Evolutionary conservation across 2,797 vertebrate species (phyloP), one percentile per base, ranked within the genome.

Genomic region (Hylomyscus alleni): DNA sequence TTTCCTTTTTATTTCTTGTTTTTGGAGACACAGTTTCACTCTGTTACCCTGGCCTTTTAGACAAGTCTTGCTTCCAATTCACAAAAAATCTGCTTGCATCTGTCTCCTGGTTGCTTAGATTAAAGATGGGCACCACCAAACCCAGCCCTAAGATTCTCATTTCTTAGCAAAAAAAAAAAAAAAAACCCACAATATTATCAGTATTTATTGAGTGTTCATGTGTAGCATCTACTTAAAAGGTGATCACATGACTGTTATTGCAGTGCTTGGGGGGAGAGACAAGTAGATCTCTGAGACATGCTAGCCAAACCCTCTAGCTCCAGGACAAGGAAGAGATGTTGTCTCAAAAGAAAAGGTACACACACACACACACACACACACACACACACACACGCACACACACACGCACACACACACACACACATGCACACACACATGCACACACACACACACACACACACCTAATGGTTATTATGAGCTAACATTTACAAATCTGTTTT

Each of bases 111-210:
- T 60, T 82, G 24, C 3, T 82, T 58, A 29, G n/a, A 40, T 44
- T 60, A 83, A 60, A 83, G 24, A 44, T 60, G 37, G 14, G 1
- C 8, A 60, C 37, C 15, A 83, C 14, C n/a, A 83, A 31, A 7
- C 37, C 24, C 56, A 81, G 34, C 34, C 78, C 20, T 81, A 37
- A 56, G 20, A 14, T n/a, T 20, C 44, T 5, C 15, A 94, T 85
- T 95, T 95, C 29, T 94, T 60, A 92, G 29, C 6, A 93, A n/a
- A 90, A n/a, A n/a, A n/a, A n/a, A n/a, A n/a, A n/a, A n/a, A n/a
- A n/a, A n/a, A 26, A 26, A 65, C n/a, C 29, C 77, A 19, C 17
- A 95, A 67, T 58, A 72, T 80, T 90, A 73, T 76, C 77, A 58
- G 65, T 85, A 93, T 89, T 77, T 88, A 96, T 81, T 82, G 8